Base-by-base conservation (phyloP, 2,888 invertebrate genomes). In the Calliphora vomitoria region DNA sequence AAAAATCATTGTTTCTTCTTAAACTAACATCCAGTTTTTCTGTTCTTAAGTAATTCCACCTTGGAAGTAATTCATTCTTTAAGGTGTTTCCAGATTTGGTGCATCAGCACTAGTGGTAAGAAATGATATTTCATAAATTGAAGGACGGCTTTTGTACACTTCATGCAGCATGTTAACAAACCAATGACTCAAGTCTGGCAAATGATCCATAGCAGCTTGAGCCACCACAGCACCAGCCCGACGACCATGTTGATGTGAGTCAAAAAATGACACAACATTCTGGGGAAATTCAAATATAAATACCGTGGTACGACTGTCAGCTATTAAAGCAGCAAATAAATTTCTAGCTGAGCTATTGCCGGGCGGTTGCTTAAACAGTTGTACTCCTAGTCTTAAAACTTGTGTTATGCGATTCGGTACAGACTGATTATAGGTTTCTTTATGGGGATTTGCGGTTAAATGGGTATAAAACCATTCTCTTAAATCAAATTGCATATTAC, bases 391-490 rank as follows among this genome's bases (percentile, higher is more conserved):
- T 71, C 90, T 90, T 64, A 92, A 89, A 62, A 92, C 90, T 35
- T 92, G 90, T 0, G 91, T 89, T 13, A 92, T 88, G 44, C 91
- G 91, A 75, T 90, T 76, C 8, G 92, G 90, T 18, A 92, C 91
- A n/a, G 90, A 90, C 15, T 89, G 89, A 76, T 89, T 89, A 68
- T 92, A 92, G 78, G 90, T 89, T 11, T 90, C 89, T 78, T 89
- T 90, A 1, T 68, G 87, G 5, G 92, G 90, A 89, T 92, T 91
- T 41, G 91, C 92, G 76, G 91, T 90, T 90, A 92, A 89, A 74
- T 92, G 92, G 20, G 92, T 92, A 82, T 91, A 92, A 89, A 92
- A 92, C 92, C 92, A 92, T 88, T 92, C 92, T 85, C 91, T 90
- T 80, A 92, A 89, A 60, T 90, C 90, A 81, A 92, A 92, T 8